Base-by-base conservation (phyloP, 2,888 invertebrate species). In the Leucophora obtusa region DNA sequence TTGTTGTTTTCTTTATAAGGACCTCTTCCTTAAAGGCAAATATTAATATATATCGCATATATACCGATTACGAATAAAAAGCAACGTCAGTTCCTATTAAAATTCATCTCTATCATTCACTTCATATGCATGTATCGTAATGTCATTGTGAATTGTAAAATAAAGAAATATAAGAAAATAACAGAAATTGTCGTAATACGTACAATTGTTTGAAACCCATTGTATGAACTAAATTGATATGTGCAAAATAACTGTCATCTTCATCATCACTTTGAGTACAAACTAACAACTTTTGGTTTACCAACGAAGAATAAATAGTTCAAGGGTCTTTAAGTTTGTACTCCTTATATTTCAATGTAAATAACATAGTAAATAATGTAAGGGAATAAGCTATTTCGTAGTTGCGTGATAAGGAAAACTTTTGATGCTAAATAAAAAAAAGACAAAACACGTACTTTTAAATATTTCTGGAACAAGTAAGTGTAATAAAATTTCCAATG, bases 61-160 rank as follows among this genome's bases (percentile, higher is more conserved):
- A 28, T 28, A 28, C 4, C 28, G 28, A 7, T 28, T 28, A 28
- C 3, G 28, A 6, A 28, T 28, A 28, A 28, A 35, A 35, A 35
- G 43, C 11, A 35, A 35, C 5, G 24, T 28, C 28, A 56, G 2
- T 62, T 62, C 4, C 53, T n/a, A 66, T 66, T 66, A 53, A 54
- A 66, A 54, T 66, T 35, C 65, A 54, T 54, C 65, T 54, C 53
- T 53, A 14, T 38, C 14, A 17, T 35, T 53, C 21, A 53, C 53
- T 35, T 21, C 54, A 35, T 66, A 17, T 66, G 65, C 35, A n/a
- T 17, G 50, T 15, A 14, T 35, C 28, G 18, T 50, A 62, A 21
- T 50, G 50, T 62, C 62, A 62, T 62, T 53, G 53, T 53, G 53
- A 66, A 66, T 66, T 33, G 11, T n/a, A 38, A 38, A 38, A 38